phyloP scores from a whole-genome alignment of 2,113 vertebrate genomes.

The Callopanchax toddi region DNA sequence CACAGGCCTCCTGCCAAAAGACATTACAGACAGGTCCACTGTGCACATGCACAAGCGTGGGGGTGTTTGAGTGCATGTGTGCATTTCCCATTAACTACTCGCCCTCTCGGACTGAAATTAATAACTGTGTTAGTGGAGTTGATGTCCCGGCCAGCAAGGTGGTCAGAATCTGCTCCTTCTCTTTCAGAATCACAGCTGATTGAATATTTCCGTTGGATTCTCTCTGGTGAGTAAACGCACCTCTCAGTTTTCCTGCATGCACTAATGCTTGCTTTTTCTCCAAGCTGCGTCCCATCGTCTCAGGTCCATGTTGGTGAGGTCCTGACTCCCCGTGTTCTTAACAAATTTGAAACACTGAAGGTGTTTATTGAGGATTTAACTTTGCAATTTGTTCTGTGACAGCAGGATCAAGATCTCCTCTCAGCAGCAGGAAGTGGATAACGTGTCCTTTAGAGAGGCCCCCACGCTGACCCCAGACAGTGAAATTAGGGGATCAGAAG shows the following conservation, averaged over 20 bases:
- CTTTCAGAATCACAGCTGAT: slow-evolving; percentile 42
- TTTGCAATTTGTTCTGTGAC: slow-evolving; percentile 24
- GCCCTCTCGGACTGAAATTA: slow-evolving; percentile 26
- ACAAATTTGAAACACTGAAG: slow-evolving; percentile 36
- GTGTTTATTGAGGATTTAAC: slow-evolving; percentile 54
- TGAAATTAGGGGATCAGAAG: slow-evolving; percentile 62
- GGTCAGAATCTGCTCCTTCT: slow-evolving; percentile 21
- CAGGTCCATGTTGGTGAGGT: slow-evolving; percentile 12
- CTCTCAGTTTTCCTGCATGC: slow-evolving; percentile 4
- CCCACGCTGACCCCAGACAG: slow-evolving; percentile 21
- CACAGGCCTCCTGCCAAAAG: slow-evolving; percentile 26
- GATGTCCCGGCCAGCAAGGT: slow-evolving; percentile 22
- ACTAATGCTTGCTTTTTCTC: slow-evolving; percentile 8
- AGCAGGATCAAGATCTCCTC: slow-evolving; percentile 26
- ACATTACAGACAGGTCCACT: slow-evolving; percentile 34
- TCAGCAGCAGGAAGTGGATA: slow-evolving; percentile 71
- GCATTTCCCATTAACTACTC: slow-evolving; percentile 37
- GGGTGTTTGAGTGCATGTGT: slow-evolving; percentile 28
- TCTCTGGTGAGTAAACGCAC: slow-evolving; percentile 19
- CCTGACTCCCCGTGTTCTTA: slow-evolving; percentile 30
- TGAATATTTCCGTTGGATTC: slow-evolving; percentile 46
- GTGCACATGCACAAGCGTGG: slow-evolving; percentile 20
- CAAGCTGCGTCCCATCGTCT: background rate
- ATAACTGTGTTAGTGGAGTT: slow-evolving; percentile 32
- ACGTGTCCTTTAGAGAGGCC: slow-evolving; percentile 61